These are phyloP conservation scores for Cyclina sinensis DNA, from an alignment of 1,140 invertebrate genomes.

Conservation along the genomic window DNA sequence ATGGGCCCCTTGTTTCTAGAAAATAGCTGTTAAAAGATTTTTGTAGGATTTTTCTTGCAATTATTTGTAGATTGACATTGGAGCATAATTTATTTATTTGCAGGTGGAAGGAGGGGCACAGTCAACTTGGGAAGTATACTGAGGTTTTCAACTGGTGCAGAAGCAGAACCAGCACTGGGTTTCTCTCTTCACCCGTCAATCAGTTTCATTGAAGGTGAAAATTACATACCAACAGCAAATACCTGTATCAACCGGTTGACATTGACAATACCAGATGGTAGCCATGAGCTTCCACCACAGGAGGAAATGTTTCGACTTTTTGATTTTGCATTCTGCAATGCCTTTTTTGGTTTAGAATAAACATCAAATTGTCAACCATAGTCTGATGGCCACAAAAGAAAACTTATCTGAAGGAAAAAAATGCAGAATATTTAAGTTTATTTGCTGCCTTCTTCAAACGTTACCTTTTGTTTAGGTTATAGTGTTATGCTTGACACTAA, in stretches of 20 bases:
- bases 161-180: slow-evolving; percentile 65
- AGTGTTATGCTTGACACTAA: no score
- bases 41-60: no score
- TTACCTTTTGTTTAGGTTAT: no score
- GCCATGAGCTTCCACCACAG: neutral
- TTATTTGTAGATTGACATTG: no score
- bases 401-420: no score
- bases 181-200: slow-evolving; percentile 57
- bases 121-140: slow-evolving; percentile 44
- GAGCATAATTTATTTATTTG: no score
- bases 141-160: slow-evolving; percentile 59
- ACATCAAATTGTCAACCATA: no score
- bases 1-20: no score
- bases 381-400: no score
- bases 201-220: slow-evolving; percentile 44
- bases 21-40: no score
- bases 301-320: slow-evolving; percentile 45
- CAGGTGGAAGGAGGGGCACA: slow-evolving; percentile 47
- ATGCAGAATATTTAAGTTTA: no score
- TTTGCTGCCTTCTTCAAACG: no score
- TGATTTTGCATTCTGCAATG: slow-evolving; percentile 62
- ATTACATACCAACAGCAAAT: slow-evolving; percentile 62
- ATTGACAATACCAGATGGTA: slow-evolving; percentile 35
- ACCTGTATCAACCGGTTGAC: slow-evolving; percentile 63
- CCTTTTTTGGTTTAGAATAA: slow-evolving; percentile 60